A percentile compares a stretch with the other conserved stretches of the same genome.
Conservation (phyloP, 2,888 invertebrate species). For the Noctua fimbriata region DNA sequence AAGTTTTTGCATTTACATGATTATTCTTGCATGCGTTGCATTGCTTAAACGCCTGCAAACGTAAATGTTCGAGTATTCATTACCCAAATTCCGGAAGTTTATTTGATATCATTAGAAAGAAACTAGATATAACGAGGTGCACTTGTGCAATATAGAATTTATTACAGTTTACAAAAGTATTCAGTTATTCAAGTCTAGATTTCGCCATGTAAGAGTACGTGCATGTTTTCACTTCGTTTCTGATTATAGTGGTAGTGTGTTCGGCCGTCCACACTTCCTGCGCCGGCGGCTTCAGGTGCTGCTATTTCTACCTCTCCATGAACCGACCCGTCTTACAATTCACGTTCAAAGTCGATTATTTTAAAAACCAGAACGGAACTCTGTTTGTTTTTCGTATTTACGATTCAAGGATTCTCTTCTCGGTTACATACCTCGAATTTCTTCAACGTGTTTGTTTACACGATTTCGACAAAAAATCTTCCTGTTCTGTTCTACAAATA, state of each 20-base stretch:
- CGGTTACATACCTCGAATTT: conserved; percentile 64
- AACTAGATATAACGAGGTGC: conserved; percentile 38
- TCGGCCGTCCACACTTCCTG: conserved; percentile 84
- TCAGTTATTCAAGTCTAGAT: conserved; percentile 47
- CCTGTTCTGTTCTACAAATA: conserved; percentile 46
- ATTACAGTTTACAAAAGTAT: conserved; percentile 49
- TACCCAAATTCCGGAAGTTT: conserved; percentile 46
- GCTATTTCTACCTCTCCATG: conserved; percentile 86
- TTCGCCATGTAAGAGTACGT: conserved; percentile 63
- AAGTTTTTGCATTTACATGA: conserved; percentile 35
- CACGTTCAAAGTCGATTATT: conserved; percentile 87
- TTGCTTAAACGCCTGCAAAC: conserved; percentile 44
- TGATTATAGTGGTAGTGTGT: conserved; percentile 72
- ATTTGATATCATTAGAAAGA: conserved; percentile 47
- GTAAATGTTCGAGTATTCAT: conserved; percentile 44
- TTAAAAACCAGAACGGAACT: conserved; percentile 74
- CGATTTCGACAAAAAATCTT: conserved; percentile 31
- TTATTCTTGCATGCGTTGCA: conserved; percentile 14
- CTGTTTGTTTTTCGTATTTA: conserved; percentile 69
- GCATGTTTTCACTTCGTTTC: conserved; percentile 65
- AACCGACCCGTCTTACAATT: conserved; percentile 80
- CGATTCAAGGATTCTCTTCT: conserved; percentile 70
- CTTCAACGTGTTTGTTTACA: conserved; percentile 61
- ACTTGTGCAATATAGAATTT: conserved; percentile 47
- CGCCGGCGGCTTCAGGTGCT: conserved; percentile 81